These are phyloP conservation scores for Nebria ingens DNA, from an alignment of 1,140 invertebrate genomes.

Conservation along the genomic window DNA sequence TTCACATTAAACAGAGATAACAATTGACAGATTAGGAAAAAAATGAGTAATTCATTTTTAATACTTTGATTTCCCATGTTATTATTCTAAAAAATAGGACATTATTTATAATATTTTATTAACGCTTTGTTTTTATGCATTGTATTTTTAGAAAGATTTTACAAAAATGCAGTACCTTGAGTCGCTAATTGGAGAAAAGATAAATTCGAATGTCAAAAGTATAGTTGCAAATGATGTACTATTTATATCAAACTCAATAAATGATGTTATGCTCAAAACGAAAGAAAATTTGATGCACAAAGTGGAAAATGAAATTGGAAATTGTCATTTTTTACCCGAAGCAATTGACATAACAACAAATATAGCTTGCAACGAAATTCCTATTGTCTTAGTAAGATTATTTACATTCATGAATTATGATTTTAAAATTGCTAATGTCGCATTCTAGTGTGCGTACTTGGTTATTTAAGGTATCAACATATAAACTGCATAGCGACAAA, in stretches of 20 bases:
- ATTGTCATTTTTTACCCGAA: neutral
- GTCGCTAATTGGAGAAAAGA: neutral
- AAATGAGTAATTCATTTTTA: too few species aligned
- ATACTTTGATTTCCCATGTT: too few species aligned
- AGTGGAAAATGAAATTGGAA: neutral
- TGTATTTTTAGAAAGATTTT: neutral
- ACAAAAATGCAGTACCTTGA: neutral
- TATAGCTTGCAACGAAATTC: neutral
- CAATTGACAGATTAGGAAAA: too few species aligned
- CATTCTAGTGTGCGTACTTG: too few species aligned
- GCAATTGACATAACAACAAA: neutral
- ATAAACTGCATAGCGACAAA: too few species aligned
- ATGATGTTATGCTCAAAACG: neutral
- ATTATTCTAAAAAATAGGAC: too few species aligned
- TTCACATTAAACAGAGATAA: too few species aligned
- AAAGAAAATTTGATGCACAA: neutral
- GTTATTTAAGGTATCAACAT: too few species aligned
- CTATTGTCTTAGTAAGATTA: neutral
- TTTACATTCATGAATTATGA: too few species aligned
- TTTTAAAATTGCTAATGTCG: too few species aligned
- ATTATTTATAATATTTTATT: too few species aligned
- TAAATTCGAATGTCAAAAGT: neutral
- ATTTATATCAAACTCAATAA: neutral
- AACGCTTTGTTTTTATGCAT: too few species aligned
- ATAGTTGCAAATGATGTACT: neutral